phyloP scores from a whole-genome alignment of 2,797 vertebrate genomes.

The Amblyopsis hoosieri region DNA sequence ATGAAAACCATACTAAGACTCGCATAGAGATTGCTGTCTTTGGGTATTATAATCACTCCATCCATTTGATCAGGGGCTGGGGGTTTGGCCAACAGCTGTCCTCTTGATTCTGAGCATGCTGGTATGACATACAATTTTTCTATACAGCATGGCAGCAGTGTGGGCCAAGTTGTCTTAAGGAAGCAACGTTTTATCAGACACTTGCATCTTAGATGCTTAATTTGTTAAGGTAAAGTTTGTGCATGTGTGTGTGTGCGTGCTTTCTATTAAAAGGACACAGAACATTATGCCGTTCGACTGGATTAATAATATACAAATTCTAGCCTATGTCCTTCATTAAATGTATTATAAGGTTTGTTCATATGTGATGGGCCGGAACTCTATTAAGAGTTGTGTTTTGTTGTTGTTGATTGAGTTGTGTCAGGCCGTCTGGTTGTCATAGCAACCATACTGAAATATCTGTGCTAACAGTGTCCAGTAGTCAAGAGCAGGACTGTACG shows the following conservation, averaged over 20 bases:
- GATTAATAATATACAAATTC: too few relatives aligned
- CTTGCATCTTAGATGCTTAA: constrained; percentile 46
- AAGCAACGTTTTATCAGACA: constrained; percentile 54
- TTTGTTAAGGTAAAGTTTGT: constrained; percentile 30
- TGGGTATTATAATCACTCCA: constrained; percentile 72
- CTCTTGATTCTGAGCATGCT: constrained; percentile 35
- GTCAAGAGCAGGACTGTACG: constrained; percentile 30
- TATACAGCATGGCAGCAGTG: constrained; percentile 56
- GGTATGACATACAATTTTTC: too few relatives aligned
- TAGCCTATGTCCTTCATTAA: too few relatives aligned
- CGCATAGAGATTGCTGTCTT: constrained; percentile 68
- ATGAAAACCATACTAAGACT: constrained; percentile 36
- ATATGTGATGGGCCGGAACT: constrained; percentile 9
- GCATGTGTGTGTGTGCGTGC: constrained; percentile 4
- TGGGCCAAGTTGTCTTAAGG: constrained; percentile 69
- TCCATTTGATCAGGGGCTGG: constrained; percentile 77
- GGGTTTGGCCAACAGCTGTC: constrained; percentile 74
- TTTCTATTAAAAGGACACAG: too few relatives aligned
- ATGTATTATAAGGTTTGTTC: too few relatives aligned
- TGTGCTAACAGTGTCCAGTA: constrained; percentile 50
- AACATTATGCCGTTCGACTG: too few relatives aligned
- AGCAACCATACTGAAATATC: constrained; percentile 53
- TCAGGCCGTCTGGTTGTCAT: constrained; percentile 19
- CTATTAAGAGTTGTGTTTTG: constrained; percentile 36
- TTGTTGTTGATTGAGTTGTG: not conserved